Base-by-base conservation (phyloP, 2,113 vertebrate species). In the Miniopterus natalensis region DNA sequence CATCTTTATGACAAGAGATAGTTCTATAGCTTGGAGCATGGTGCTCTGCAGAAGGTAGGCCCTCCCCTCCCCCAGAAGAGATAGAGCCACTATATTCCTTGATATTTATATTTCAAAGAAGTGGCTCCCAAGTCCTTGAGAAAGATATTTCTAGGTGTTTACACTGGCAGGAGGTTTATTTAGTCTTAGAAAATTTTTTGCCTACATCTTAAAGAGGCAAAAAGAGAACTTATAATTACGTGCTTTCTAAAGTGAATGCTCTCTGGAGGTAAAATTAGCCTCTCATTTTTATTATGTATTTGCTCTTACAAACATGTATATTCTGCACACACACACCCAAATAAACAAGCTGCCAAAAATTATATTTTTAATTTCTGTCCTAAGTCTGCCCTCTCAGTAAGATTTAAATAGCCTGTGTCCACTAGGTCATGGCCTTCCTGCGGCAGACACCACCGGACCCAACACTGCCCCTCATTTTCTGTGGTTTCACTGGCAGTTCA, bases 1-100 rank as follows among this genome's bases (percentile, higher is more conserved):
- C 40, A 27, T 45, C 25, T 73, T 47, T 73, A 73, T 15, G 25
- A 8, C 42, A 73, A 73, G 42, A 55, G 6, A 73, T 25, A 57
- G 14, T 31, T 74, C 66, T 85, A 40, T 10, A 88, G 12, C 14
- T 10, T 55, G 12, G 11, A 77, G 3, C 10, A 21, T 49, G 10
- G 2, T 14, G 7, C 14, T 27, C 42, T 15, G 40, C 25, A 59
- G 31, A 63, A 36, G 17, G 15, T 45, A 80, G 15, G 4, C 25
- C 55, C 15, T 42, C 12, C 20, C 20, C 6, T 85, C 12, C 27
- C 31, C 51, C 29, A 70, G 25, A 83, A 51, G 2, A 27, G 1
- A n/a, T 1, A 9, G 1, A 3, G 12, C 2, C 0, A 11, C 10
- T 59, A 45, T 5, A 17, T 36, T 3, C 12, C 9, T 63, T 63